A percentile compares a stretch with the other conserved stretches of the same genome.
Conservation (phyloP, 2,797 vertebrate genomes). For the Macrochelys suwanniensis region DNA sequence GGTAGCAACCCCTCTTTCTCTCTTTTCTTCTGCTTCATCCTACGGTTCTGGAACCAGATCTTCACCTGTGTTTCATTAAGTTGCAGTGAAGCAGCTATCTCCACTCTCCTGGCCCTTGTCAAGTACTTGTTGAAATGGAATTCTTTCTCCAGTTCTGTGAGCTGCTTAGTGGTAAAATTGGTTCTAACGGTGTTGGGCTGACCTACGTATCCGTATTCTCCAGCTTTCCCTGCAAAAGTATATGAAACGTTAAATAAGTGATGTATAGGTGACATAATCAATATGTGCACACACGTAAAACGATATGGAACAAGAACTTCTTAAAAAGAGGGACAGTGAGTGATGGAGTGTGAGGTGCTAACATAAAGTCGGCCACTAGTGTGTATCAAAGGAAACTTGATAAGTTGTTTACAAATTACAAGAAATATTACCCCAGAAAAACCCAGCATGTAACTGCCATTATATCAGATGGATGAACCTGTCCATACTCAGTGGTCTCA, state of each 20-base stretch:
- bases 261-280: conserved; percentile 54
- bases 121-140: conserved; percentile 99
- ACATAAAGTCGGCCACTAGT: conserved; percentile 63
- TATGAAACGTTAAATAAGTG: conserved; percentile 48
- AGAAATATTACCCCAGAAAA: conserved; percentile 40
- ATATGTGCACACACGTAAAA: conserved; percentile 51
- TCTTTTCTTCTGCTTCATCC: conserved; percentile 99
- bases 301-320: conserved; percentile 52
- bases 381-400: conserved; percentile 54
- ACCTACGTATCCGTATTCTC: conserved; percentile 94
- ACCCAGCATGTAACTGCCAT: background rate
- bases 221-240: conserved; percentile 88
- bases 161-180: conserved; percentile 98
- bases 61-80: conserved; percentile 99
- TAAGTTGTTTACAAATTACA: conserved; percentile 61
- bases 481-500: background rate
- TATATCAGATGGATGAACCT: background rate
- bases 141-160: conserved; percentile 98
- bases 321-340: conserved; percentile 58
- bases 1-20: conserved; percentile 95
- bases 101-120: conserved; percentile 94
- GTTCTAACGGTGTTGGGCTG: conserved; percentile 95
- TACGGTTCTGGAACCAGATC: conserved; percentile 98
- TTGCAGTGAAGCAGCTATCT: conserved; percentile 95
- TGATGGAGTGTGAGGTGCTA: conserved; percentile 72